These are phyloP conservation scores for Pollachius pollachius DNA, from an alignment of 2,113 vertebrate genomes.

Conservation along the genomic window DNA sequence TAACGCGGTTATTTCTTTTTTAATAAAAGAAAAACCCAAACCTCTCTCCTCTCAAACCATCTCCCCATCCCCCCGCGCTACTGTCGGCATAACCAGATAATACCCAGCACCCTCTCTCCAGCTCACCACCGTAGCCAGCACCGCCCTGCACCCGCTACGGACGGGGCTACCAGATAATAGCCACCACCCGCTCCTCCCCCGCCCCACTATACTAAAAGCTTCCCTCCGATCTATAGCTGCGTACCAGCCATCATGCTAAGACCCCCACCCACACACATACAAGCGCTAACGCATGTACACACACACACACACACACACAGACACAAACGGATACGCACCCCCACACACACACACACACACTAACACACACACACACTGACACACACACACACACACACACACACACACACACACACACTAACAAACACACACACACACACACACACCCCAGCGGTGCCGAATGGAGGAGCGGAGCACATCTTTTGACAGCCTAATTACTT, in stretches of 20 bases:
- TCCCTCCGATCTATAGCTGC: too few relatives aligned
- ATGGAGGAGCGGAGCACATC: conserved; percentile 64
- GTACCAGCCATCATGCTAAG: too few relatives aligned
- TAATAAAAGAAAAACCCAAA: too few relatives aligned
- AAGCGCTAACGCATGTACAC: neutral
- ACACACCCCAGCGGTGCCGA: conserved; percentile 43
- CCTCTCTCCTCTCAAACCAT: conserved; percentile 29
- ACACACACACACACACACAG: too few relatives aligned
- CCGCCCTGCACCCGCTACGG: neutral
- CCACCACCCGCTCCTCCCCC: conserved; percentile 9
- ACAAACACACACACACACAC: too few relatives aligned
- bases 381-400: neutral
- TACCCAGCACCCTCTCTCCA: conserved; percentile 41
- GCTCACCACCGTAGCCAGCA: neutral
- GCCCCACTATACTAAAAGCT: too few relatives aligned
- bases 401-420: too few relatives aligned
- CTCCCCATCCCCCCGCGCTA: conserved; percentile 21
- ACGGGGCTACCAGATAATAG: conserved; percentile 61
- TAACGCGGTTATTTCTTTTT: too few relatives aligned
- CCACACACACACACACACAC: neutral
- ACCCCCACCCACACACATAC: neutral
- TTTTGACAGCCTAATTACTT: conserved; percentile 75
- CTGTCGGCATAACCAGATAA: conserved; percentile 42
- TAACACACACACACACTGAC: too few relatives aligned
- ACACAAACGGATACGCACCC: neutral